Evolutionary conservation across 1,140 invertebrate genomes (phyloP).

Genomic region (Philopotamus ludificatus): DNA sequence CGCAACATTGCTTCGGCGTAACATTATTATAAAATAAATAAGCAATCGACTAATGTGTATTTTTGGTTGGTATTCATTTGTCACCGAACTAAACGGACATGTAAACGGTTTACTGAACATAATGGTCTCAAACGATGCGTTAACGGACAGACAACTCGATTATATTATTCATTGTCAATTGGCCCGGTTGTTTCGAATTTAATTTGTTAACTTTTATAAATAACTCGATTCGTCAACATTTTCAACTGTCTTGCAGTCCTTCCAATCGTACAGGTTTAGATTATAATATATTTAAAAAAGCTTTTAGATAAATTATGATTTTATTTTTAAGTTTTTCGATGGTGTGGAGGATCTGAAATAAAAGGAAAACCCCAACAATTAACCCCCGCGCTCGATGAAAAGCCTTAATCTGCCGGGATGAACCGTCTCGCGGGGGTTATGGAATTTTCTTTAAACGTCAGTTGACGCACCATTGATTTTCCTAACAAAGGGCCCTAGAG

Average conservation of each 20-base stretch:
- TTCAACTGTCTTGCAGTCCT: background rate
- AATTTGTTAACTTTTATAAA: background rate
- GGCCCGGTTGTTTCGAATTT: background rate
- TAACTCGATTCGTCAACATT: background rate
- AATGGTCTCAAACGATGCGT: background rate
- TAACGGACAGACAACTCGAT: background rate
- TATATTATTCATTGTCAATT: background rate
- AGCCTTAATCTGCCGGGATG: slow-evolving; percentile 25
- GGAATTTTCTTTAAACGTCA: slow-evolving; percentile 11
- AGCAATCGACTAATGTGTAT: too few species aligned
- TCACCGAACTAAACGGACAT: too few species aligned
- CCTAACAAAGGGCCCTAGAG: slow-evolving; percentile 38
- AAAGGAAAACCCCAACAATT: background rate
- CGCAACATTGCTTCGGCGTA: too few species aligned
- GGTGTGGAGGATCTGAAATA: background rate
- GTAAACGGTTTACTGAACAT: too few species aligned
- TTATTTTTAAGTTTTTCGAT: background rate
- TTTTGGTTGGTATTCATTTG: too few species aligned
- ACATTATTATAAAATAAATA: too few species aligned
- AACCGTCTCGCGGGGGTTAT: slow-evolving; percentile 22
- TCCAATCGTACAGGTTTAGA: too few species aligned
- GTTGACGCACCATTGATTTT: slow-evolving; percentile 39
- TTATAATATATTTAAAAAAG: too few species aligned
- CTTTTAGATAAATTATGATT: background rate
- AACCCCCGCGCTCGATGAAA: background rate